Base-by-base conservation (phyloP, 2,113 vertebrate genomes). In the Desmodus rotundus region DNA sequence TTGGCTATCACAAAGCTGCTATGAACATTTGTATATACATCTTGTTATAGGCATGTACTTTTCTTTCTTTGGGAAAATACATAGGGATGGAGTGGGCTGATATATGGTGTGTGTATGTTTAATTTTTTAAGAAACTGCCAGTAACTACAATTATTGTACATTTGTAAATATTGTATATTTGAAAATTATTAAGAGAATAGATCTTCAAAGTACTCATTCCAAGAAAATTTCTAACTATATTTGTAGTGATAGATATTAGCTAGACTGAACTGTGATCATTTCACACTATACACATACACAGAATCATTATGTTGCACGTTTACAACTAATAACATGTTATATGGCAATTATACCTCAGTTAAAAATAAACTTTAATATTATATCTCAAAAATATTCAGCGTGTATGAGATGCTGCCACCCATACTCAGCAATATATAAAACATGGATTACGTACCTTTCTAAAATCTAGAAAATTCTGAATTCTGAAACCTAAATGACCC, bases 401-500 rank as follows among this genome's bases (percentile, higher is more conserved):
- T 85, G 92, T 85, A 58, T 43, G 16, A 91, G 14, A 43, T 84
- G 52, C 3, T 87, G 2, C 45, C 11, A 26, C 54, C 52, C 17
- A 20, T 56, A 19, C 67, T 76, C 52, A 20, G 10, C 56, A 65
- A 28, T 86, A 50, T 15, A n/a, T 26, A 89, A 73, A 95, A 61
- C 74, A 76, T 58, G 31, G 10, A 26, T 67, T 85, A n/a, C 41
- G 4, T 76, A 28, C 7, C 7, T 76, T 87, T 84, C 58, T 93
- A 26, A 89, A 76, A 67, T 89, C 16, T 67, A 73, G 38, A 47
- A 89, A 92, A 67, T 87, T 96, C 36, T 58, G 65, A 93, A 82
- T 92, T 92, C 78, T 52, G 77, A 70, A 89, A 47, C 33, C 15
- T 50, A 4, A 58, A 2, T 89, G 52, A 24, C 14, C 16, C 33